Conservation (phyloP, 2,888 invertebrate species). For the Lithosia quadra region DNA sequence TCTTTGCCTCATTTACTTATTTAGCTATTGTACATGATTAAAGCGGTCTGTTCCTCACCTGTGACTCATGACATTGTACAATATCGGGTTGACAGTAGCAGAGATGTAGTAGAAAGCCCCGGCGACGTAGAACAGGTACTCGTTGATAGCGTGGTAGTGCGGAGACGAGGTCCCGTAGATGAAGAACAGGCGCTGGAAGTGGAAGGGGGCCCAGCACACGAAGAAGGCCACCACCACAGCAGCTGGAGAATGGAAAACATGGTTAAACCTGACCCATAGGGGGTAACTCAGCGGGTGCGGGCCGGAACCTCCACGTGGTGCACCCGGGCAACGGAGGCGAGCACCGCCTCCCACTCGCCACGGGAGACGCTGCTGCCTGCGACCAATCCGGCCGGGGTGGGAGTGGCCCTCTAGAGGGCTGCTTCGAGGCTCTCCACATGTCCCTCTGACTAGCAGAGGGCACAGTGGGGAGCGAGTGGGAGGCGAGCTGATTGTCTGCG, state of each 20-base stretch:
- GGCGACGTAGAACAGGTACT: constrained; percentile 92
- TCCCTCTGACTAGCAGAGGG: no score
- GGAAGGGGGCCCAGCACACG: constrained; percentile 98
- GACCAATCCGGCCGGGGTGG: no score
- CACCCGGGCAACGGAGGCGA: no score
- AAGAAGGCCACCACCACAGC: constrained; percentile 98
- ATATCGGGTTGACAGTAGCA: constrained; percentile 94
- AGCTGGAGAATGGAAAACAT: constrained; percentile 83
- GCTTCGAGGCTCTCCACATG: no score
- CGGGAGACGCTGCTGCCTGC: no score
- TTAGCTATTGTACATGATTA: no score
- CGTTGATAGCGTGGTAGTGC: constrained; percentile 90
- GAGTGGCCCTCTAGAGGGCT: no score
- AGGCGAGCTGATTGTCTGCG: no score
- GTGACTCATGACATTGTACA: constrained; percentile 93
- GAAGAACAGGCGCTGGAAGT: constrained; percentile 95
- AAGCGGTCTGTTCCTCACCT: constrained; percentile 62
- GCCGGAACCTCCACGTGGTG: no score
- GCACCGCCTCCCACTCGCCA: no score
- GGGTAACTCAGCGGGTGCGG: neutral
- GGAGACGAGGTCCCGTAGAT: constrained; percentile 89
- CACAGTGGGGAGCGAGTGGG: no score
- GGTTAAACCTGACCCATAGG: neutral
- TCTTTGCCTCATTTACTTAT: no score
- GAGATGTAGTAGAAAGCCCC: constrained; percentile 94